These are phyloP conservation scores for Mesocricetus auratus DNA, from an alignment of 2,113 vertebrate species.

Conservation along the genomic window DNA sequence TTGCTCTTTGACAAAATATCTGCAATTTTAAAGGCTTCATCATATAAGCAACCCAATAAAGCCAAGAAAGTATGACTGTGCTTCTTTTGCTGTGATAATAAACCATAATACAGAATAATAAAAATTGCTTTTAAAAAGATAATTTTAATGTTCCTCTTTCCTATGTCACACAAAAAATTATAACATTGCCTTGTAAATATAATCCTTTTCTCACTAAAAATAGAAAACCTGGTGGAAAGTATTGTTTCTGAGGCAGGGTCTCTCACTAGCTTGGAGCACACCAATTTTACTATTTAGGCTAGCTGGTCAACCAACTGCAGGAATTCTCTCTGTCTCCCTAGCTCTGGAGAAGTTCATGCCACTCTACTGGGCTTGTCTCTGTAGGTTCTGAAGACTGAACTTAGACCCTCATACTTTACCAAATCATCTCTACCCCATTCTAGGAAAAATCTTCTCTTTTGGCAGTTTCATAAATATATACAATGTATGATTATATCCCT, in stretches of 20 bases:
- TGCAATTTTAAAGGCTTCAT: constrained; percentile 46
- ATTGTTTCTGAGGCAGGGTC: neutral
- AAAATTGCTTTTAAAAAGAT: constrained; percentile 39
- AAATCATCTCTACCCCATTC: neutral
- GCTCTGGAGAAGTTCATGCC: neutral
- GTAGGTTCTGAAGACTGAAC: neutral
- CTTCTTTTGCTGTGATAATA: neutral
- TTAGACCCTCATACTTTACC: neutral
- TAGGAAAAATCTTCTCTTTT: neutral
- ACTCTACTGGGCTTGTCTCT: neutral
- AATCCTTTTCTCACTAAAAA: neutral
- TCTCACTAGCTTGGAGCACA: neutral
- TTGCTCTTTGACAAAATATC: neutral
- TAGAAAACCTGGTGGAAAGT: neutral
- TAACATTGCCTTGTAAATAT: neutral
- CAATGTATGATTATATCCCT: neutral
- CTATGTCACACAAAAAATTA: constrained; percentile 31
- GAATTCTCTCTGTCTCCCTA: neutral
- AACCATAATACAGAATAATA: constrained; percentile 15
- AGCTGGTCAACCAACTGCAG: neutral
- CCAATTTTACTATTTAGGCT: neutral
- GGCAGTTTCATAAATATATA: neutral
- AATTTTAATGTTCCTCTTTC: neutral
- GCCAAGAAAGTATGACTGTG: neutral
- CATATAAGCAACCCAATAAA: constrained; percentile 11